phyloP scores from a whole-genome alignment of 2,113 vertebrate species.

The Erinaceus europaeus region DNA sequence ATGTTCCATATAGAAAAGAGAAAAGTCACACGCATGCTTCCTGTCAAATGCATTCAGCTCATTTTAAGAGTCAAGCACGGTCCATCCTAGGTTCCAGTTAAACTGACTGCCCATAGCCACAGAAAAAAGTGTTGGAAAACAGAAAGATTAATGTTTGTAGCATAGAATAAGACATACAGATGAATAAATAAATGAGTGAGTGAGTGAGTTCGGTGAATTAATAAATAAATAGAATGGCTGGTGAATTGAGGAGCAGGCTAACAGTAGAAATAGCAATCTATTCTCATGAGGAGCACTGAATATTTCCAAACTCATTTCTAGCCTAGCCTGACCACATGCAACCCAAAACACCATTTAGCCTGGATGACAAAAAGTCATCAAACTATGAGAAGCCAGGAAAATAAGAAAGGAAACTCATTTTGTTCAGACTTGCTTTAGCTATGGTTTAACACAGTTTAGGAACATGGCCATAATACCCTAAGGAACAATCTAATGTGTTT shows the following conservation, averaged over 20 bases:
- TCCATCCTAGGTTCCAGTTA: background rate
- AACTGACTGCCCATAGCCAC: background rate
- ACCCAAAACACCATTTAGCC: constrained; percentile 62
- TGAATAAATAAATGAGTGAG: constrained; percentile 60
- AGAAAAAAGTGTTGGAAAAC: background rate
- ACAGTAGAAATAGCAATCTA: constrained; percentile 52
- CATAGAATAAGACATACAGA: background rate
- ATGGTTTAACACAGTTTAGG: constrained; percentile 66
- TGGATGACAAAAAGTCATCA: constrained; percentile 57
- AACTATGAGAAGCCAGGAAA: constrained; percentile 49
- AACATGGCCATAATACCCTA: constrained; percentile 47
- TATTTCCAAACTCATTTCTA: constrained; percentile 60
- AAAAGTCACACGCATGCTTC: background rate
- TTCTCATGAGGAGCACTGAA: constrained; percentile 40
- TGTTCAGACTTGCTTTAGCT: constrained; percentile 65
- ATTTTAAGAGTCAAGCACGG: background rate
- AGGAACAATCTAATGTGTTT: constrained; percentile 65
- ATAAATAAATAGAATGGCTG: constrained; percentile 65
- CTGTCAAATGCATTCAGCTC: background rate
- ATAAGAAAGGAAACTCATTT: constrained; percentile 63
- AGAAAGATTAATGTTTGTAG: constrained; percentile 42
- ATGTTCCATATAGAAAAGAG: background rate
- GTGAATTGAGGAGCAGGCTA: constrained; percentile 46
- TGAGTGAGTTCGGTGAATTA: constrained; percentile 58
- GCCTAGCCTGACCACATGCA: constrained; percentile 31